Evolutionary conservation across 2,113 vertebrate species (phyloP), one percentile per base, ranked within the genome.

Genomic region (Pelusios castaneus): DNA sequence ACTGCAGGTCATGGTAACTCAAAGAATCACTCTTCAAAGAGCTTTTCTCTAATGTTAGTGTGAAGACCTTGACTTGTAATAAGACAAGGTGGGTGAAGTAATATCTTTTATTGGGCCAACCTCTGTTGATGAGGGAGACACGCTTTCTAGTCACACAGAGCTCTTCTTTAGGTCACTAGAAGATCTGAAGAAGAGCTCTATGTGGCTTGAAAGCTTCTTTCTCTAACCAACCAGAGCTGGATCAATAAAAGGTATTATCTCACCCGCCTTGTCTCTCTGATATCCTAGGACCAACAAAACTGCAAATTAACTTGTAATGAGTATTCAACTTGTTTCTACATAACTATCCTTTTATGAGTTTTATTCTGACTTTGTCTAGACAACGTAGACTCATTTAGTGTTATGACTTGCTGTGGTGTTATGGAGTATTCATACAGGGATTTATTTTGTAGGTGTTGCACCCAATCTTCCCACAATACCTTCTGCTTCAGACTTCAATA

Each of bases 401-500:
- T 10, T 93, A 41, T 89, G 85, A 84, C 67, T 94, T 89, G 60
- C 54, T 94, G 87, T 94, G 85, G 82, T 92, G 88, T 80, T 94
- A 47, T n/a, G 60, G 11, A 95, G 90, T 88, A 92, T 96, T 97
- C 56, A 97, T 89, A 90, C 89, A 80, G 79, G 88, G 89, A 91
- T 92, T 97, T 91, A 89, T 85, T 91, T 88, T 94, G 4, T 86
- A 99, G 99, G 99, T 96, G 98, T 98, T 86, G 98, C 97, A 14
- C 99, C 99, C 93, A 99, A 99, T 97, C 99, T 99, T 54, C 99
- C 99, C 80, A 99, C 99, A 13, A 99, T 99, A 94, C 99, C 99
- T 1, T 99, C 99, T 14, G 99, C 99, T 8, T 99, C 99, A 25
- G 99, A 99, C 97, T 99, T 99, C 97, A 99, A 99, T 97, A 99